These are phyloP conservation scores for Ceratitis capitata DNA, from an alignment of 1,140 invertebrate genomes.

Conservation along the genomic window DNA sequence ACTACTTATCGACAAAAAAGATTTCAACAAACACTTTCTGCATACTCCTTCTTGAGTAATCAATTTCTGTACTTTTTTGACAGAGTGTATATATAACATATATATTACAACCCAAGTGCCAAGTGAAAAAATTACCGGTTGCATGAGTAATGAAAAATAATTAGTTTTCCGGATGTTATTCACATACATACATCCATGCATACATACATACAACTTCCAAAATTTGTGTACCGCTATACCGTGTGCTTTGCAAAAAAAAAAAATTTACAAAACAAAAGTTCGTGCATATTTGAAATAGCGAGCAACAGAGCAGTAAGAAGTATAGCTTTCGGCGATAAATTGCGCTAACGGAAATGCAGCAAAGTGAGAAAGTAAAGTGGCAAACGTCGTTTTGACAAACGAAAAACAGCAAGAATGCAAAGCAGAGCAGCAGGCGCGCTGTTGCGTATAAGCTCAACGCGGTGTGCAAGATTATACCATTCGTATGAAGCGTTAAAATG, in stretches of 20 bases:
- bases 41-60: too few species aligned
- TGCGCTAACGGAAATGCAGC: constrained; percentile 26
- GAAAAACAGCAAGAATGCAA: not conserved
- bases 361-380: not conserved
- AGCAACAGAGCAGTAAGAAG: not conserved
- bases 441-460: not conserved
- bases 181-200: too few species aligned
- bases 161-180: constrained; percentile 41
- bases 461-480: not conserved
- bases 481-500: too few species aligned
- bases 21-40: too few species aligned
- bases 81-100: too few species aligned
- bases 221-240: not conserved
- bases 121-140: constrained; percentile 45
- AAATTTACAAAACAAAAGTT: not conserved
- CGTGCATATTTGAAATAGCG: not conserved
- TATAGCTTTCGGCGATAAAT: constrained; percentile 17
- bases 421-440: not conserved
- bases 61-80: too few species aligned
- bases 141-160: constrained; percentile 46
- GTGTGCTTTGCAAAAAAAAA: not conserved
- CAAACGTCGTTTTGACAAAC: constrained; percentile 6
- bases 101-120: not conserved
- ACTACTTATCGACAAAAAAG: too few species aligned
- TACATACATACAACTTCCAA: not conserved